phyloP scores from a whole-genome alignment of 2,888 invertebrate genomes.

The Candidula unifasciata region DNA sequence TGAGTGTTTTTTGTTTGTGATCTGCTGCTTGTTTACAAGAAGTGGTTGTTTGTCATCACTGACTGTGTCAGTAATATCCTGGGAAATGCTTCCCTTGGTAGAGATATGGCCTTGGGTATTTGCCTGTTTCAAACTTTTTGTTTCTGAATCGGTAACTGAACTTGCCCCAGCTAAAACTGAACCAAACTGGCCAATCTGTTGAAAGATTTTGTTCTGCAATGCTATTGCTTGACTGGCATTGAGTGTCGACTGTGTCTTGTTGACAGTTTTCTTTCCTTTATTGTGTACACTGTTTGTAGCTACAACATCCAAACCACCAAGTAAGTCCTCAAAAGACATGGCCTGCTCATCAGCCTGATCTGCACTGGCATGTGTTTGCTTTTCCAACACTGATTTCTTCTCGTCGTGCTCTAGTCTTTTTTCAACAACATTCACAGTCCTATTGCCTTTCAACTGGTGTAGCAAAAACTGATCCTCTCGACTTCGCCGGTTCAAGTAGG shows the following conservation, averaged over 20 bases:
- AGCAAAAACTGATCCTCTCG: slow-evolving; percentile 38
- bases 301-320: slow-evolving; percentile 31
- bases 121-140: background rate
- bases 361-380: background rate
- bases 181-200: slow-evolving; percentile 9
- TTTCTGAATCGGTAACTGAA: background rate
- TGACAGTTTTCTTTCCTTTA: background rate
- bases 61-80: background rate
- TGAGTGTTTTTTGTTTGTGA: background rate
- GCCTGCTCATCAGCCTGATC: background rate
- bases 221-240: background rate
- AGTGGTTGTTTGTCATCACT: background rate
- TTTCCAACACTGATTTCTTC: slow-evolving; percentile 7
- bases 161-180: background rate
- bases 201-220: background rate
- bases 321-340: slow-evolving; percentile 32
- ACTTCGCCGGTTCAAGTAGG: slow-evolving; percentile 47
- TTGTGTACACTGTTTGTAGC: background rate
- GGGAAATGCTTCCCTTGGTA: background rate
- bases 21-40: background rate
- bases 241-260: background rate
- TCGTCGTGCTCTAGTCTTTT: slow-evolving; percentile 36
- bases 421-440: slow-evolving; percentile 34
- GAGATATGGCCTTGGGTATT: background rate
- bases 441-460: slow-evolving; percentile 23